Conservation (phyloP, 2,888 invertebrate species). For the Drosophila kuntzei region DNA sequence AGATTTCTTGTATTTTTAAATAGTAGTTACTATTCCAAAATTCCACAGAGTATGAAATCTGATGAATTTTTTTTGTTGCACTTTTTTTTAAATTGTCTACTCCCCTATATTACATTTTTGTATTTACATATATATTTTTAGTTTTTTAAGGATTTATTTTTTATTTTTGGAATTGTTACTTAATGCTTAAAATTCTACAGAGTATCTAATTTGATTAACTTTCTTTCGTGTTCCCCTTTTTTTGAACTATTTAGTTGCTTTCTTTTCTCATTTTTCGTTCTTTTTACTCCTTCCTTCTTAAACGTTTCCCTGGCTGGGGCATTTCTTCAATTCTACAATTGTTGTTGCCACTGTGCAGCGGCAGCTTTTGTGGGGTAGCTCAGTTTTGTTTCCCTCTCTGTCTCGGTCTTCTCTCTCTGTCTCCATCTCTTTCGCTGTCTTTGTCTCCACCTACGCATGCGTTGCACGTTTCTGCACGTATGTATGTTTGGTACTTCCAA, state of each 20-base stretch:
- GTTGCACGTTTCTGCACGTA: constrained; percentile 65
- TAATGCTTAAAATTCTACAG: too few species aligned
- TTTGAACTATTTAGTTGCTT: background rate
- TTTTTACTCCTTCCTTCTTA: background rate
- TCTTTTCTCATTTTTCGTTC: background rate
- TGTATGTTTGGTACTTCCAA: too few species aligned
- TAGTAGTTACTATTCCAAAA: too few species aligned
- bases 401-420: background rate
- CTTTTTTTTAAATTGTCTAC: too few species aligned
- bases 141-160: too few species aligned
- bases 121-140: too few species aligned
- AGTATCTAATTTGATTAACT: too few species aligned
- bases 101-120: too few species aligned
- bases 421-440: background rate
- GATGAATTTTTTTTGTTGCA: too few species aligned
- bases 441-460: constrained; percentile 50
- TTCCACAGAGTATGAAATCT: too few species aligned
- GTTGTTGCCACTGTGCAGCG: constrained; percentile 13
- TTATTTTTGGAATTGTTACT: too few species aligned
- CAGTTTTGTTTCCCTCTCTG: background rate
- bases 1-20: too few species aligned
- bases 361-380: background rate
- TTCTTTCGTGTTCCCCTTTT: background rate
- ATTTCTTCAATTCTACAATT: background rate
- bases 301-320: background rate